Evolutionary conservation across 2,797 vertebrate species (phyloP).

Genomic region (Xerus rutilus): DNA sequence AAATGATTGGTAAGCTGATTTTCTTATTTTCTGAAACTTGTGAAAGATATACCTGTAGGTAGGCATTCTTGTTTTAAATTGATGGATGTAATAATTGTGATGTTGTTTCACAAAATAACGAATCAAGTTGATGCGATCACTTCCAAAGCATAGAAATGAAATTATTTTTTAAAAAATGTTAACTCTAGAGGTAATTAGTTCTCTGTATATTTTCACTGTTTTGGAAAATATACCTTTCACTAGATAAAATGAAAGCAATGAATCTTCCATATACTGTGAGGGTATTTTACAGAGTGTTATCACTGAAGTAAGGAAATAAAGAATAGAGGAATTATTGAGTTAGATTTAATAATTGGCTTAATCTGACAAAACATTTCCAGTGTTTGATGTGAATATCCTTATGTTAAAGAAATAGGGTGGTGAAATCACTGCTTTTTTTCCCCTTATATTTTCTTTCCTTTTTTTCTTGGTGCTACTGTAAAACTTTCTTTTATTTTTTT

Average conservation of each 20-base stretch:
- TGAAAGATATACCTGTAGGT: neutral
- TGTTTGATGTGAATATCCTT: constrained; percentile 39
- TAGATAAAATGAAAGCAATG: constrained; percentile 62
- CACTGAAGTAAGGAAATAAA: constrained; percentile 41
- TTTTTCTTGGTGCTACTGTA: constrained; percentile 3
- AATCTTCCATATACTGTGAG: constrained; percentile 60
- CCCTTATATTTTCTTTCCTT: neutral
- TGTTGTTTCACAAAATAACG: neutral
- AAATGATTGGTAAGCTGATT: constrained; percentile 37
- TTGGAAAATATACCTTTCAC: constrained; percentile 60
- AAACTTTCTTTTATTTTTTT: neutral
- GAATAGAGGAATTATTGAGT: constrained; percentile 64
- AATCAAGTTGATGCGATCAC: neutral
- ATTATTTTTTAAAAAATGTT: neutral
- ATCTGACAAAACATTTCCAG: constrained; percentile 28
- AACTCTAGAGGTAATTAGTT: constrained; percentile 63
- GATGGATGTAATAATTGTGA: constrained; percentile 16
- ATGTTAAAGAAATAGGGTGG: neutral
- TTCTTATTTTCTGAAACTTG: constrained; percentile 65
- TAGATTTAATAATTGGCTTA: constrained; percentile 60
- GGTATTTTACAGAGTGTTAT: constrained; percentile 39
- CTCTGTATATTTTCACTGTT: constrained; percentile 61
- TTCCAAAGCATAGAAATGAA: constrained; percentile 59
- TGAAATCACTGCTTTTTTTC: neutral
- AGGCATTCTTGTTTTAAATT: constrained; percentile 48